Conservation (phyloP, 2,113 vertebrate species). For the Montifringilla adamsi region DNA sequence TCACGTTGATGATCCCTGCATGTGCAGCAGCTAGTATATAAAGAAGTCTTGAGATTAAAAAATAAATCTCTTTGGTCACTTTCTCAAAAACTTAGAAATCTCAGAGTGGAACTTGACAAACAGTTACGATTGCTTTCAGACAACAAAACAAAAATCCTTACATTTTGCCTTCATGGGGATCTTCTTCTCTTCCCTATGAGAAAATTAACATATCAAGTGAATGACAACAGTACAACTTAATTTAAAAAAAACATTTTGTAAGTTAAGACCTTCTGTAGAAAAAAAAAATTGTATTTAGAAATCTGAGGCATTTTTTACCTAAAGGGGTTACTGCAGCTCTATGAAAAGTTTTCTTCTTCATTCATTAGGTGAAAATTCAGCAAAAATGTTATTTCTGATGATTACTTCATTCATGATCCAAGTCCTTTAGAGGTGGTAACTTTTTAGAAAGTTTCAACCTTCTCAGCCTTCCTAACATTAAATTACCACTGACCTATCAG, state of each 20-base stretch:
- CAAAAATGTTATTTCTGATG: not conserved
- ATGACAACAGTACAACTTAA: not conserved
- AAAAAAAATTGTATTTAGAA: not conserved
- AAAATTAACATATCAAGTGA: slow-evolving; percentile 49
- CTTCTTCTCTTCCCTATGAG: slow-evolving; percentile 91
- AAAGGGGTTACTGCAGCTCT: not conserved
- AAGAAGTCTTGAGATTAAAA: not conserved
- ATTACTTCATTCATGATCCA: not conserved
- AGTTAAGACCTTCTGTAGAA: not conserved
- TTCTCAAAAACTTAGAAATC: not conserved
- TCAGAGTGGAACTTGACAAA: not conserved
- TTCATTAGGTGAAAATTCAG: not conserved
- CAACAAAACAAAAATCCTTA: slow-evolving; percentile 74
- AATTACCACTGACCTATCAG: not conserved
- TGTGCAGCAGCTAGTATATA: not conserved
- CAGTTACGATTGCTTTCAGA: not conserved
- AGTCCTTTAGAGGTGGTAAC: not conserved
- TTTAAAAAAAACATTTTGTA: accelerated
- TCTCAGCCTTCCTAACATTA: not conserved
- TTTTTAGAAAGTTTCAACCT: not conserved
- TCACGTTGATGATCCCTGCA: not conserved
- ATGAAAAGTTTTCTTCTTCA: not conserved
- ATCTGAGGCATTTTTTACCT: not conserved
- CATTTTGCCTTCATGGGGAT: slow-evolving; percentile 99
- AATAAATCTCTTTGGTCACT: not conserved